Base-by-base conservation (phyloP, 2,888 invertebrate species). In the Dynastes maya region DNA sequence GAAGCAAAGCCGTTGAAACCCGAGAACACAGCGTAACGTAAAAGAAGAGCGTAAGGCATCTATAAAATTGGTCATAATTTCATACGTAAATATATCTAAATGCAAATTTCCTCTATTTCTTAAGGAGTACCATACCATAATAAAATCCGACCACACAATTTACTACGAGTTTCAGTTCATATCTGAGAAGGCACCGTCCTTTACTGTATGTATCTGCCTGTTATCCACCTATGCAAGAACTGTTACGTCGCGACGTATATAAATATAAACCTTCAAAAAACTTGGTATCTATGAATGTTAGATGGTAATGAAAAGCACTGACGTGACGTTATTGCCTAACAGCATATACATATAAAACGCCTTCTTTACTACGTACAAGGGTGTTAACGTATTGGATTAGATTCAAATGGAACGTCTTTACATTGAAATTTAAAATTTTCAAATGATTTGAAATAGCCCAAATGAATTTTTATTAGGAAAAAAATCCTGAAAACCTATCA, bases 91-190 rank as follows among this genome's bases (percentile, higher is more conserved):
- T 51, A 70, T 70, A 68, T 70, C 27, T 37, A 71, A 58, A 71
- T 71, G 71, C 71, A 71, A 71, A 71, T 71, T 71, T 58, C 58
- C 71, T 37, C 70, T 29, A 71, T 55, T 71, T 55, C 58, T 71
- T 53, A 22, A n/a, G 71, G 55, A 71, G 58, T 71, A 68, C 16
- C 40, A 45, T 40, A 37, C 22, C 16, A 37, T 71, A 32, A 71
- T 71, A 71, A 71, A 71, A 58, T 55, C 71, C 71, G 58, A 71
- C 71, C 71, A 71, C 71, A 71, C 71, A 71, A 32, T 71, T 22
- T 49, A 68, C 11, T 45, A 51, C 11, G 37, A 8, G 16, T 22
- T 9, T 58, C 2, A 45, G 32, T 22, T 51, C 32, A 70, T 45
- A 55, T 16, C 22, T 11, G 3, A n/a, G n/a, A 6, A 55, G 55